Base-by-base conservation (phyloP, 2,888 invertebrate genomes). In the Tetropium fuscum region DNA sequence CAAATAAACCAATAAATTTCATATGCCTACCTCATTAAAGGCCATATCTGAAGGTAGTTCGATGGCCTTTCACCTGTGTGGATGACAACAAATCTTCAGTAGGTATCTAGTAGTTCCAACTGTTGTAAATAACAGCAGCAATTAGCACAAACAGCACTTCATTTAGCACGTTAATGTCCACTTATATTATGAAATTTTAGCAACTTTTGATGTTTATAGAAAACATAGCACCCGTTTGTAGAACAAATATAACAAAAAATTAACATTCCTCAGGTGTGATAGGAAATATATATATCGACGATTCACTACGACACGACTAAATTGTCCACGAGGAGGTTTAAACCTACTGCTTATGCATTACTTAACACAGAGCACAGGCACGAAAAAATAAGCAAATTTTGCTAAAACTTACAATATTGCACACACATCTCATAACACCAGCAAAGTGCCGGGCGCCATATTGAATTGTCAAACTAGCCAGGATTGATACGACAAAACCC, bases 1-100 rank as follows among this genome's bases (percentile, higher is more conserved):
- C n/a, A n/a, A n/a, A n/a, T n/a, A n/a, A n/a, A n/a, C n/a, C n/a
- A 30, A 44, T 27, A 7, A 19, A n/a, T 11, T 41, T 19, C 19
- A 18, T 16, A 36, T 57, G 84, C 87, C 86, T 82, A 90, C 90
- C 89, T 90, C 89, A 87, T 89, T 89, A 87, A 89, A 90, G 88
- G 90, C 89, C 90, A 90, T 90, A 85, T 87, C 86, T 84, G 83
- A 84, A 83, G 84, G 82, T 83, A 81, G 81, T 84, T 82, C 82
- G 77, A 83, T 82, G 83, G 82, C 83, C 83, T 82, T 83, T 83
- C 82, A 84, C 84, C 84, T 51, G 51, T 22, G 27, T 18, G 19
- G 51, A 68, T 71, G 64, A 70, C 65, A 69, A 70, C 67, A 70
- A 71, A 63, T 64, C 61, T 62, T 53, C 53, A 51, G 44, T 49